These are phyloP conservation scores for Sebastes alutus DNA, from an alignment of 2,797 vertebrate genomes.

Conservation along the genomic window DNA sequence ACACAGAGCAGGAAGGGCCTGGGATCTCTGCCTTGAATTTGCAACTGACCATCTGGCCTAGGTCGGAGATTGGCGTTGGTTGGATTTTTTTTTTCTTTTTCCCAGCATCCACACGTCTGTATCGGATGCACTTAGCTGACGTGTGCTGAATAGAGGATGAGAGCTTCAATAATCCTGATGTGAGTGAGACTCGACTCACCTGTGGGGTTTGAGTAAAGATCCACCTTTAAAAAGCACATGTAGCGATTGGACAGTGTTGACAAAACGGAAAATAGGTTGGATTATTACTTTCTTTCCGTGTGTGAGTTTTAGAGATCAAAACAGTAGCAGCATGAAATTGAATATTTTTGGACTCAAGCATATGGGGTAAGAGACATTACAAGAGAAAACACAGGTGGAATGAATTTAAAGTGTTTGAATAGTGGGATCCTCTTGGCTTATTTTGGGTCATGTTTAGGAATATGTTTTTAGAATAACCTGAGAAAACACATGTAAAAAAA, in stretches of 20 bases:
- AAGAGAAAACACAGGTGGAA: neutral
- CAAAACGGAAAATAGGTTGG: constrained; percentile 4
- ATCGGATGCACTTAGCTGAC: constrained; percentile 29
- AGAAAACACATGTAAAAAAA: neutral
- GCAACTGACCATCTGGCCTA: constrained; percentile 74
- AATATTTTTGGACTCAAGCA: constrained; percentile 16
- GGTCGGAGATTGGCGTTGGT: constrained; percentile 32
- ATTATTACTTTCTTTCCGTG: constrained; percentile 6
- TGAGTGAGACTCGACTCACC: constrained; percentile 26
- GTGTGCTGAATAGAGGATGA: constrained; percentile 34
- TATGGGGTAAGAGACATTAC: neutral
- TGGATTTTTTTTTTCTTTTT: neutral
- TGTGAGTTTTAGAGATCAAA: constrained; percentile 45
- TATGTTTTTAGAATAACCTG: constrained; percentile 10
- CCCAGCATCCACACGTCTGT: neutral
- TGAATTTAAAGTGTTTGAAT: constrained; percentile 30
- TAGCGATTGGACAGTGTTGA: constrained; percentile 34
- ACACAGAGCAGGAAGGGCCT: constrained; percentile 53
- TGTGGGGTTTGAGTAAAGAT: constrained; percentile 36
- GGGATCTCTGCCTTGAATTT: constrained; percentile 67
- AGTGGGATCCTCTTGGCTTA: constrained; percentile 10
- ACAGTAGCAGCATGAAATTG: constrained; percentile 51
- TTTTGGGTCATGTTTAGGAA: constrained; percentile 18
- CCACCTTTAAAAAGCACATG: constrained; percentile 12
- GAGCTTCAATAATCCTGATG: constrained; percentile 20